Conservation (phyloP, 2,888 invertebrate species). For the Caenorhabditis wallacei region DNA sequence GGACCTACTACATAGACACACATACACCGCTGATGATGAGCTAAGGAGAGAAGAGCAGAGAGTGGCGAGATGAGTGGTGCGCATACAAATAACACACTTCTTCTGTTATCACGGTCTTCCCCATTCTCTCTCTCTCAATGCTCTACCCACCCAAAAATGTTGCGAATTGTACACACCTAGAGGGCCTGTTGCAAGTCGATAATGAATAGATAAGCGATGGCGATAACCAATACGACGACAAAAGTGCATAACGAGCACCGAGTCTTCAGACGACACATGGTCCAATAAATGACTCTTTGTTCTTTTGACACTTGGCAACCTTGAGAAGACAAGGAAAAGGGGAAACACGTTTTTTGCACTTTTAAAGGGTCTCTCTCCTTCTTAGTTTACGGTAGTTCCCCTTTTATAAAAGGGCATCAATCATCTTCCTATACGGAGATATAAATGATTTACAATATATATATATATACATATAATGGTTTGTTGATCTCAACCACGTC, state of each 20-base stretch:
- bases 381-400: no score
- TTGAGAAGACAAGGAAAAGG: no score
- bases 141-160: constrained; percentile 49
- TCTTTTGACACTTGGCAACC: constrained; percentile 18
- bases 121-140: constrained; percentile 10
- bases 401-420: no score
- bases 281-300: constrained; percentile 44
- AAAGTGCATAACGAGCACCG: background rate
- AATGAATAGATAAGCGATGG: constrained; percentile 10
- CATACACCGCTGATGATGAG: background rate
- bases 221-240: constrained; percentile 56
- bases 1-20: constrained; percentile 10
- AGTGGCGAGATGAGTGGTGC: constrained; percentile 21
- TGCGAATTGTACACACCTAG: constrained; percentile 55
- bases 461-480: no score
- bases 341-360: constrained; percentile 45
- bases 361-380: no score
- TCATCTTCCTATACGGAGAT: no score
- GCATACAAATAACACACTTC: constrained; percentile 50
- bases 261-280: background rate
- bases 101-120: constrained; percentile 46
- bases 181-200: background rate
- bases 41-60: background rate
- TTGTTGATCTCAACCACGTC: constrained; percentile 41
- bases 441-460: constrained; percentile 40